Base-by-base conservation (phyloP, 2,888 invertebrate species). In the Brenthis ino region DNA sequence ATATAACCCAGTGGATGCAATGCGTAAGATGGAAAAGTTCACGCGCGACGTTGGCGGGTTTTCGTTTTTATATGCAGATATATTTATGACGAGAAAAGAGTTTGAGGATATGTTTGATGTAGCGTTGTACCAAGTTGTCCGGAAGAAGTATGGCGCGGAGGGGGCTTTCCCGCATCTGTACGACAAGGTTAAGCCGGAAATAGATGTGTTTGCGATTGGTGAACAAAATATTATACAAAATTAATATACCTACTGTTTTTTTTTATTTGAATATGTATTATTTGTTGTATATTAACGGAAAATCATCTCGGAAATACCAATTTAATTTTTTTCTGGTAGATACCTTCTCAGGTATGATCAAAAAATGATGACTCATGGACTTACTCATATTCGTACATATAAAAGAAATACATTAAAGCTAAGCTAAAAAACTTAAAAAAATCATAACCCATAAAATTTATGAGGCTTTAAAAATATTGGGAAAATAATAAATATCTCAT, bases 61-160 rank as follows among this genome's bases (percentile, higher is more conserved):
- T 78, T 94, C 95, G 3, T 96, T 96, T 80, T 81, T 96, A 24
- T 96, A 96, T 74, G 95, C 95, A 0, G 95, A 96, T 78, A 95
- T 95, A 54, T 96, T 95, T 76, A 96, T 96, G 95, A 94, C 90
- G 0, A 85, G 88, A 14, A 81, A 93, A 37, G 95, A 96, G 78
- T 95, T 95, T 78, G 94, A 94, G 74, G 88, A 93, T 75, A 96
- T 96, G 95, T 96, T 96, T 77, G 95, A 96, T 83, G 82, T 95
- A 77, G 89, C 90, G 0, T 81, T 95, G 72, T 96, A 95, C 76
- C 94, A 95, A 73, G 79, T 81, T 37, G 95, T 95, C 2, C 88
- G 95, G 69, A 87, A 80, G 77, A 94, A 94, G 81, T 95, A 95
- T 76, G 83, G 84, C 4, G 95, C 95, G 0, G 91, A 92, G 55